Percentiles rank a stretch among this genome's conserved stretches.
Evolutionary conservation across 2,113 vertebrate genomes (phyloP).

Genomic region (Salvelinus fontinalis): DNA sequence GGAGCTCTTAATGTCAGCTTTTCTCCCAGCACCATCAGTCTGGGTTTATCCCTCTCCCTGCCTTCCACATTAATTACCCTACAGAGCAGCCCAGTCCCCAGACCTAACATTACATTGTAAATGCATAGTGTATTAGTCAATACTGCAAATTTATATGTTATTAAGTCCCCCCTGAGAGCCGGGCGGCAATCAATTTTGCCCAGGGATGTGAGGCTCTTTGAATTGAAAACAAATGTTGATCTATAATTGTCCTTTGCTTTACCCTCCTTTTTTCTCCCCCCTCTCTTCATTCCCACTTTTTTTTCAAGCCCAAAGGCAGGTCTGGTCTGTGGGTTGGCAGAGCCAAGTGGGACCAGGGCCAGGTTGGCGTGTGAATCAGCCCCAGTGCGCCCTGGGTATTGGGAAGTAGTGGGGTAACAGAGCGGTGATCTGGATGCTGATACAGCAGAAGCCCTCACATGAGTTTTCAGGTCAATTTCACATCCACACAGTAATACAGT

Average conservation of each 20-base stretch:
- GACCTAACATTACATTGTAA: constrained; percentile 76
- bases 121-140: constrained; percentile 76
- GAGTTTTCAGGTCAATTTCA: constrained; percentile 58
- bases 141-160: constrained; percentile 77
- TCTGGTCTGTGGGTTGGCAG: constrained; percentile 39
- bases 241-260: constrained; percentile 69
- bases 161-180: constrained; percentile 65
- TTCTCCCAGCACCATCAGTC: constrained; percentile 56
- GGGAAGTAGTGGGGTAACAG: constrained; percentile 67
- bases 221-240: constrained; percentile 77
- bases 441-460: constrained; percentile 39
- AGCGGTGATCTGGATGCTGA: constrained; percentile 64
- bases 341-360: constrained; percentile 55
- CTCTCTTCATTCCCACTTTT: constrained; percentile 22
- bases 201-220: constrained; percentile 63
- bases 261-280: constrained; percentile 15
- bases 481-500: constrained; percentile 52
- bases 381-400: constrained; percentile 47
- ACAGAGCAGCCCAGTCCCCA: constrained; percentile 53
- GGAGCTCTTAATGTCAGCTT: constrained; percentile 26
- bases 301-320: constrained; percentile 54
- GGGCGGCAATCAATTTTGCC: constrained; percentile 65
- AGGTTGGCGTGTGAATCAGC: constrained; percentile 50
- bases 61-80: constrained; percentile 74
- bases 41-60: constrained; percentile 55